These are phyloP conservation scores for Apistogramma diplotaenia DNA, from an alignment of 2,113 vertebrate species.

Conservation along the genomic window DNA sequence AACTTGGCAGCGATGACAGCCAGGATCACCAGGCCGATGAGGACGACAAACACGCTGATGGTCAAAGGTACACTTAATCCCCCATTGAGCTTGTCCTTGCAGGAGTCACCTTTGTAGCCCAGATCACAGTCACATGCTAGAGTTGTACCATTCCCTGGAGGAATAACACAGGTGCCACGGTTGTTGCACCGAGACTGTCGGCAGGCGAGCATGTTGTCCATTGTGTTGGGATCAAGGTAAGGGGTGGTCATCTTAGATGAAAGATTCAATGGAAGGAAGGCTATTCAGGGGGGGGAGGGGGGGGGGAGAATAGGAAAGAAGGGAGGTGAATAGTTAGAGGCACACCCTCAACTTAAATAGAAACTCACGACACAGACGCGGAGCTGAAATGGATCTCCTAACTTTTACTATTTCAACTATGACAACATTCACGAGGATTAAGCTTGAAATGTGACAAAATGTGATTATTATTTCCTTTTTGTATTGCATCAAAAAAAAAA, in stretches of 20 bases:
- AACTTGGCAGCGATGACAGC: slow-evolving; percentile 68
- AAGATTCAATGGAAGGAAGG: not conserved
- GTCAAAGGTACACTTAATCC: slow-evolving; percentile 58
- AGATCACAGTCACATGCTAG: slow-evolving; percentile 78
- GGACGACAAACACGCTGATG: slow-evolving; percentile 66
- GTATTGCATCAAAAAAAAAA: not conserved
- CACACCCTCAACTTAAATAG: slow-evolving; percentile 12
- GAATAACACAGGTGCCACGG: slow-evolving; percentile 70
- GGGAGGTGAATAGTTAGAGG: not conserved
- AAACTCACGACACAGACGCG: not conserved
- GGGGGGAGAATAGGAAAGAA: not conserved
- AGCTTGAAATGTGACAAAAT: not conserved
- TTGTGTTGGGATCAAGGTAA: not conserved
- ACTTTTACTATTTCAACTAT: not conserved
- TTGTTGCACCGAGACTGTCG: slow-evolving; percentile 68
- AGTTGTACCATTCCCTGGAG: slow-evolving; percentile 27
- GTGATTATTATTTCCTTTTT: not conserved
- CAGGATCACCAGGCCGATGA: slow-evolving; percentile 68
- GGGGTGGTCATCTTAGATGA: slow-evolving; percentile 1
- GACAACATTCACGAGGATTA: not conserved
- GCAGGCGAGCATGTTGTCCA: slow-evolving; percentile 66
- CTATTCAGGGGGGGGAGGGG: not conserved
- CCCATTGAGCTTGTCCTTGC: slow-evolving; percentile 73
- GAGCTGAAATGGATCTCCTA: not conserved
- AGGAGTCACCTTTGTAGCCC: slow-evolving; percentile 79